These are phyloP conservation scores for Perizoma affinitatum DNA, from an alignment of 2,888 invertebrate genomes.

Conservation along the genomic window DNA sequence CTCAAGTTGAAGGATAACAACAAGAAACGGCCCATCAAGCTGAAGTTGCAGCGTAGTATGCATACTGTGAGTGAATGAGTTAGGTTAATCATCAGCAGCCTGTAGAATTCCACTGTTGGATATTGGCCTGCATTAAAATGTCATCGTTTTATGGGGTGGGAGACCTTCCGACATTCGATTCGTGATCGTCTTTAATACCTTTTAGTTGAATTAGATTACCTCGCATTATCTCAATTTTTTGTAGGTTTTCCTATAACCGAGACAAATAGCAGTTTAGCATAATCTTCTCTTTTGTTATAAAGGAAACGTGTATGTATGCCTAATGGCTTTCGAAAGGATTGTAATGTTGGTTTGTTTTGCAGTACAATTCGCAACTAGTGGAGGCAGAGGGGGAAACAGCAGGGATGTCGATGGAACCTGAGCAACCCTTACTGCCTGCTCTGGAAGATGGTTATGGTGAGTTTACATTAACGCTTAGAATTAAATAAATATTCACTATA, in stretches of 20 bases:
- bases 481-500: background rate
- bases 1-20: slow-evolving; percentile 38
- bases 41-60: slow-evolving; percentile 36
- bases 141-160: too few species aligned
- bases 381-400: slow-evolving; percentile 21
- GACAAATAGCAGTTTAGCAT: too few species aligned
- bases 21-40: slow-evolving; percentile 40
- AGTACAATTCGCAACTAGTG: slow-evolving; percentile 33
- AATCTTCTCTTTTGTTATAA: too few species aligned
- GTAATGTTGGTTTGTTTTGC: slow-evolving; percentile 14
- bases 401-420: slow-evolving; percentile 13
- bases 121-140: too few species aligned
- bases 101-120: too few species aligned
- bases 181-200: too few species aligned
- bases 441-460: slow-evolving; percentile 74
- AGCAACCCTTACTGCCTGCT: slow-evolving; percentile 40
- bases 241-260: too few species aligned
- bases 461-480: background rate
- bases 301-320: too few species aligned
- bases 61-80: slow-evolving; percentile 28
- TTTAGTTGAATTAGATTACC: too few species aligned
- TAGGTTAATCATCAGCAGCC: background rate
- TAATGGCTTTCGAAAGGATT: background rate
- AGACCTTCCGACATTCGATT: too few species aligned
- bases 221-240: too few species aligned